Evolutionary conservation across 2,888 invertebrate genomes (phyloP).

Genomic region (Branchellion lobata): DNA sequence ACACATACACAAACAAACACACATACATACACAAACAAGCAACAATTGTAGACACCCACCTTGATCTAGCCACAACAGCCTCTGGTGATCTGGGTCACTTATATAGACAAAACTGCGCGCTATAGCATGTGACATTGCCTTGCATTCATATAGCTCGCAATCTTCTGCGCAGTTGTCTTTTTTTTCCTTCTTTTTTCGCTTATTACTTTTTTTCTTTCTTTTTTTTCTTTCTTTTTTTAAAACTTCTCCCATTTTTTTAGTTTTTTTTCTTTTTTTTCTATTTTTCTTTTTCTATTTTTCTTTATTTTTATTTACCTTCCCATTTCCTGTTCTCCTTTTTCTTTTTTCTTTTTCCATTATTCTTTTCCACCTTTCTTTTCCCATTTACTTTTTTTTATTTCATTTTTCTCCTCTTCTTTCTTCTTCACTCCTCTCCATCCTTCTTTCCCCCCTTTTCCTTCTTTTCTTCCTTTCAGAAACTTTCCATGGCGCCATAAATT

Average conservation of each 20-base stretch:
- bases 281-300: background rate
- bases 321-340: background rate
- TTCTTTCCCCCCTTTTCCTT: background rate
- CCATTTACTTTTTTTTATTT: background rate
- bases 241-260: background rate
- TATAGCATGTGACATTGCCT: no score
- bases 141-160: background rate
- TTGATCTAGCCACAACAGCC: no score
- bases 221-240: background rate
- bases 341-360: background rate
- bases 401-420: background rate
- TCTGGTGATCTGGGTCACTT: no score
- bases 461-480: no score
- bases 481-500: no score
- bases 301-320: background rate
- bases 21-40: no score
- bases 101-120: no score
- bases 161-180: background rate
- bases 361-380: background rate
- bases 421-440: background rate
- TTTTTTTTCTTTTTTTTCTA: background rate
- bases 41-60: no score
- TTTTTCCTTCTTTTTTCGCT: background rate
- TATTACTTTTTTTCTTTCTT: background rate
- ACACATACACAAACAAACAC: no score